These are phyloP conservation scores for Latrodectus geometricus DNA, from an alignment of 1,140 invertebrate genomes.

Conservation along the genomic window DNA sequence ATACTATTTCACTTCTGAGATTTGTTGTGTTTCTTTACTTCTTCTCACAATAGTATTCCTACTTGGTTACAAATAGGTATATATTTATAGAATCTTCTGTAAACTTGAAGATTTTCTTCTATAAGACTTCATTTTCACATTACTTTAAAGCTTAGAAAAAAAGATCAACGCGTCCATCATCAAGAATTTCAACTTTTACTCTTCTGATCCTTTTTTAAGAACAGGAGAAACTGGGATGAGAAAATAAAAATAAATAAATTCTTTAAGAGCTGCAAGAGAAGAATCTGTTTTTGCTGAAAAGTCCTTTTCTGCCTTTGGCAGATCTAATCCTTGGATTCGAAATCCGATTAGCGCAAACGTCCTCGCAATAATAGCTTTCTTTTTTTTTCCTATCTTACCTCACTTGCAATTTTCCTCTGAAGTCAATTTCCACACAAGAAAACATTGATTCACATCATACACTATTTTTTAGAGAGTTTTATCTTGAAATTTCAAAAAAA, in stretches of 20 bases:
- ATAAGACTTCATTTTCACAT: neutral
- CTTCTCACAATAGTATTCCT: no score
- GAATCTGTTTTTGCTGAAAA: neutral
- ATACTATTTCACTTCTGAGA: no score
- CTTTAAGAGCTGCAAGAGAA: neutral
- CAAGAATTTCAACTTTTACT: neutral
- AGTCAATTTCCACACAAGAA: no score
- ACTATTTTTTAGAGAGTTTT: no score
- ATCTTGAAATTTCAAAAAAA: no score
- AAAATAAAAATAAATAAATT: neutral
- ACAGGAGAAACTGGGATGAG: no score
- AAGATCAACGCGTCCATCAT: neutral
- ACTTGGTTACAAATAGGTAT: no score
- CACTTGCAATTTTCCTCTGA: no score
- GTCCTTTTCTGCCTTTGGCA: neutral
- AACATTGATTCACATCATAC: no score
- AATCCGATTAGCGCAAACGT: neutral
- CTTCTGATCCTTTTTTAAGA: neutral
- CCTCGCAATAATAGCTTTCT: neutral
- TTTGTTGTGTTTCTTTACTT: no score
- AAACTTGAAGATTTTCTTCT: neutral
- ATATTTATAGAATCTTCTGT: no score
- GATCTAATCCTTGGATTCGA: neutral
- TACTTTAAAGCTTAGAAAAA: neutral
- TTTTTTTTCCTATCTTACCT: neutral